A percentile compares a stretch with the other conserved stretches of the same genome.
Conservation (phyloP, 1,140 invertebrate genomes). For the Neelides sp. region DNA sequence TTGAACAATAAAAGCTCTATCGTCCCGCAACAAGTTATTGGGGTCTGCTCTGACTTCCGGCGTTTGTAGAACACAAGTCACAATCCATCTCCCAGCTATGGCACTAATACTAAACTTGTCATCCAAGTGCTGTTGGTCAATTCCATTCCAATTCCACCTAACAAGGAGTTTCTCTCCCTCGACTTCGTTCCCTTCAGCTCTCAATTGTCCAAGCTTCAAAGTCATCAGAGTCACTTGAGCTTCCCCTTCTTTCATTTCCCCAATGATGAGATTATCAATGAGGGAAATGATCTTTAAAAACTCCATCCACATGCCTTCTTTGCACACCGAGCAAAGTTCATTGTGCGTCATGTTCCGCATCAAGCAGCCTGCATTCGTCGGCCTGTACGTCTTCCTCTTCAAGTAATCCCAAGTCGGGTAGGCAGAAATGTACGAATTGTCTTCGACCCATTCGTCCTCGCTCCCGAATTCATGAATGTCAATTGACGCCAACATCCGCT, state of each 20-base stretch:
- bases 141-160: slow-evolving; percentile 10
- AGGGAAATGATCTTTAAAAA: slow-evolving; percentile 23
- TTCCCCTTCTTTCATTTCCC: not conserved
- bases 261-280: slow-evolving; percentile 16
- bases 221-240: slow-evolving; percentile 11
- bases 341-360: slow-evolving; percentile 27
- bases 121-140: not conserved
- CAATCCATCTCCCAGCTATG: slow-evolving; percentile 15
- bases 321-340: slow-evolving; percentile 18
- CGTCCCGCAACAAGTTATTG: slow-evolving; percentile 9
- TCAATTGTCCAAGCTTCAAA: slow-evolving; percentile 16
- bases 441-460: slow-evolving; percentile 16
- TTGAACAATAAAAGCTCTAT: slow-evolving; percentile 8
- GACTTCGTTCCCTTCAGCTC: slow-evolving; percentile 11
- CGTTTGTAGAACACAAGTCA: slow-evolving; percentile 13
- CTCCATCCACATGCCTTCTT: slow-evolving; percentile 27
- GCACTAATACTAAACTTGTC: slow-evolving; percentile 10
- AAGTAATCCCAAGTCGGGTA: slow-evolving; percentile 23
- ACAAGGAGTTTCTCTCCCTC: slow-evolving; percentile 16
- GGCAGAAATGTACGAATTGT: slow-evolving; percentile 16
- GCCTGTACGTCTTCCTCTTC: slow-evolving; percentile 16
- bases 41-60: slow-evolving; percentile 25
- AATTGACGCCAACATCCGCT: slow-evolving; percentile 22
- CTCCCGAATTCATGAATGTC: slow-evolving; percentile 22
- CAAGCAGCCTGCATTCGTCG: slow-evolving; percentile 24